Evolutionary conservation across 2,113 vertebrate genomes (phyloP), one percentile per base, ranked within the genome.

Genomic region (Grammomys surdaster): DNA sequence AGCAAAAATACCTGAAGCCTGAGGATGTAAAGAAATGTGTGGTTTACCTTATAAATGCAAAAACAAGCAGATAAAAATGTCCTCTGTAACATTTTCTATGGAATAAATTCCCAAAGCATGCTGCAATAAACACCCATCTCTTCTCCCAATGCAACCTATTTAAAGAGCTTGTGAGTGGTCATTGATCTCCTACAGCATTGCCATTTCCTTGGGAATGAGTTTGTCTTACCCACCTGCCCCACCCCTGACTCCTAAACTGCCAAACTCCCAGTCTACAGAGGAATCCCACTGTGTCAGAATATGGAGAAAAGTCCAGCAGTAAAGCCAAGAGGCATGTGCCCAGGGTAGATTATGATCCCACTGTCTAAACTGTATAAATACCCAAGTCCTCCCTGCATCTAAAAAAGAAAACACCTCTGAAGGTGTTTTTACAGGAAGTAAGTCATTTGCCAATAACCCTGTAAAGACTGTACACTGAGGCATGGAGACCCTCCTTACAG

Each of bases 31-130:
- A 19, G 5, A 96, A 93, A 43, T 4, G 0, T 2, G 26, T 48
- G 8, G 65, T 85, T 85, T 12, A 54, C 36, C 24, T 58, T 67
- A 31, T 78, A 92, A 82, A 73, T 19, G 78, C 36, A 81, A 69
- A 87, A 51, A 46, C 75, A 96, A 93, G 65, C n/a, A 89, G 31
- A 40, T 46, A 84, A 92, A 60, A 65, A 90, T 11, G 33, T 43
- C 56, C 22, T 54, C 22, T 13, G 26, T 36, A n/a, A 87, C 58
- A 14, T 91, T 96, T 96, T 88, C 46, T 58, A 40, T 36, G 60
- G 72, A 73, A 3, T n/a, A 91, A 46, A 63, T 69, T 90, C 28
- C 26, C 72, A 84, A 88, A 86, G 17, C 89, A n/a, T 36, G 24
- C 67, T 69, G 26, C 1, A 86, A 40, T 65, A 86, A 96, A 73